Evolutionary conservation across 2,113 vertebrate species (phyloP).

Genomic region (Protomyctophum bolini): DNA sequence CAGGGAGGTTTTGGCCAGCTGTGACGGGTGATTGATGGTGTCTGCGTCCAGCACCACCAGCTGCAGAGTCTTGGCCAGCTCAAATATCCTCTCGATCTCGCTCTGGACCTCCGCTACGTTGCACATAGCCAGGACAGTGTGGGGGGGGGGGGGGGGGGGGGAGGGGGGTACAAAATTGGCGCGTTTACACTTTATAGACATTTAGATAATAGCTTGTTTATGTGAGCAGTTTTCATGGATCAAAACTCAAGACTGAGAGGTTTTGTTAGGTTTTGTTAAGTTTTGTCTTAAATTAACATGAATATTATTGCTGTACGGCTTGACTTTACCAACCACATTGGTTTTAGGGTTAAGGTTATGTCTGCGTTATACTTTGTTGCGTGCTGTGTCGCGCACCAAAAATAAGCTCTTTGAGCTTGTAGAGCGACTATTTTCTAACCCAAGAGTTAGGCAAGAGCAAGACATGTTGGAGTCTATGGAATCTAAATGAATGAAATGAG

Average conservation of each 20-base stretch:
- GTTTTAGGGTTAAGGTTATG: too few relatives aligned
- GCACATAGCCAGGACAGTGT: conserved; percentile 3
- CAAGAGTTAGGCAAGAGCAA: too few relatives aligned
- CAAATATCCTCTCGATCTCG: conserved; percentile 96
- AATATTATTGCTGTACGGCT: too few relatives aligned
- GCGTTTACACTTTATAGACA: not conserved
- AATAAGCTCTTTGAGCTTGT: too few relatives aligned
- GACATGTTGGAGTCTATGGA: not conserved
- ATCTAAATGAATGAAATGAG: not conserved
- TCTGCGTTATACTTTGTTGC: too few relatives aligned
- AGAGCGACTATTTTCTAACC: too few relatives aligned
- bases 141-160: not conserved
- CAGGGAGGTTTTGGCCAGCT: conserved; percentile 95
- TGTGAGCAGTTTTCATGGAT: not conserved
- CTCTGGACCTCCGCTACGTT: conserved; percentile 92
- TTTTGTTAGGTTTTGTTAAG: too few relatives aligned
- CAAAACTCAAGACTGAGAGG: too few relatives aligned
- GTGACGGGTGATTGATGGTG: conserved; percentile 95
- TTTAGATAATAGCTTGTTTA: not conserved
- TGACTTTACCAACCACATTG: too few relatives aligned
- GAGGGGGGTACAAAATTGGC: too few relatives aligned
- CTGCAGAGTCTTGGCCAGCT: conserved; percentile 95
- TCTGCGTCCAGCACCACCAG: conserved; percentile 93
- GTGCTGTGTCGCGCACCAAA: too few relatives aligned
- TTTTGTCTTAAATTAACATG: too few relatives aligned